These are phyloP conservation scores for Scomber colias DNA, from an alignment of 2,113 vertebrate genomes.

Conservation along the genomic window DNA sequence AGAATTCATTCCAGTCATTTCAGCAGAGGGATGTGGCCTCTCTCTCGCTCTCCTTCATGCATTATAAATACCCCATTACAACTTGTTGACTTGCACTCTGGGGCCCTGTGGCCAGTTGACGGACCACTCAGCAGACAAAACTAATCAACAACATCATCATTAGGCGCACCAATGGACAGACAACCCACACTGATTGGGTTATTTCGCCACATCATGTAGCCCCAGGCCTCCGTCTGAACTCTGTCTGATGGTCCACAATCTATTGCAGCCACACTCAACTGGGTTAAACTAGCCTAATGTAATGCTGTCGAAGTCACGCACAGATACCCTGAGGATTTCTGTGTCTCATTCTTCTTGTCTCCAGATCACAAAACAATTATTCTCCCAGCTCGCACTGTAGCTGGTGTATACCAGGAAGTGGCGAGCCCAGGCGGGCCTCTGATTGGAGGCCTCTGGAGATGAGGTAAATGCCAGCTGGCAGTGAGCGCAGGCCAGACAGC, in stretches of 20 bases:
- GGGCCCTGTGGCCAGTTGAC: constrained; percentile 50
- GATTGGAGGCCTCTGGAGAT: constrained; percentile 68
- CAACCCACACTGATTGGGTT: constrained; percentile 61
- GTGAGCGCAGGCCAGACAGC: constrained; percentile 40
- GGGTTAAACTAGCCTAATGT: constrained; percentile 52
- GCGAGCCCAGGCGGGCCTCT: constrained; percentile 32
- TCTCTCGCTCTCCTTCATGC: constrained; percentile 36
- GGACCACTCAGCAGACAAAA: constrained; percentile 58
- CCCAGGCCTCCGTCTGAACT: constrained; percentile 49
- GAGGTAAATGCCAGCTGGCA: constrained; percentile 69
- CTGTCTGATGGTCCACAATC: constrained; percentile 21
- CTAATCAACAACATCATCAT: constrained; percentile 67
- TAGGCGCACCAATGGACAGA: constrained; percentile 39
- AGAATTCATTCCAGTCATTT: constrained; percentile 30
- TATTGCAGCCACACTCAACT: constrained; percentile 28
- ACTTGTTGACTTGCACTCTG: constrained; percentile 69
- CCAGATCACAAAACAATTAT: constrained; percentile 52
- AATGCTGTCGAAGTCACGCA: constrained; percentile 34
- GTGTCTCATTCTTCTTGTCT: constrained; percentile 23
- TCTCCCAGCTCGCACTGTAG: not conserved
- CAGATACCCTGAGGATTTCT: constrained; percentile 26
- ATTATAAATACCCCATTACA: constrained; percentile 72
- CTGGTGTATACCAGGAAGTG: constrained; percentile 60
- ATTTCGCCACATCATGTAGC: constrained; percentile 41
- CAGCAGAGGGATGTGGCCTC: constrained; percentile 34